Evolutionary conservation across 2,113 vertebrate genomes (phyloP).

Genomic region (Galemys pyrenaicus): DNA sequence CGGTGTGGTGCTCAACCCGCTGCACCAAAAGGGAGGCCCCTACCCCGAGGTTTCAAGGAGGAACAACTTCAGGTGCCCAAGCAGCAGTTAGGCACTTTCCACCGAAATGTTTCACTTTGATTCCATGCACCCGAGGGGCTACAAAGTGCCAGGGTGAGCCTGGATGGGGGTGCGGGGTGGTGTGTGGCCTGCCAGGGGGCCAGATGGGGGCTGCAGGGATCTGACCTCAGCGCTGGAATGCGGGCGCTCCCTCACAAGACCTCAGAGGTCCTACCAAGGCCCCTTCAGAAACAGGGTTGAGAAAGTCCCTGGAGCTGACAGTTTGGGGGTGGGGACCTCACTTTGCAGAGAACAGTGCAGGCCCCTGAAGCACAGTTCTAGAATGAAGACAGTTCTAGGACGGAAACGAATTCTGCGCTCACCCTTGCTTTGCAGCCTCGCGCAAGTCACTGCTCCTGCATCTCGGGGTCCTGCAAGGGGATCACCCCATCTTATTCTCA

Average conservation of each 20-base stretch:
- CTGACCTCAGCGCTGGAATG: neutral
- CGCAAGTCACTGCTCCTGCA: neutral
- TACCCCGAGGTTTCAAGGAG: neutral
- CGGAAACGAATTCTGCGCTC: neutral
- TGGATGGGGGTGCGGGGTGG: neutral
- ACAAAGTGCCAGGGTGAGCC: neutral
- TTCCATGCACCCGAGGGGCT: neutral
- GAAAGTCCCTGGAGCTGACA: neutral
- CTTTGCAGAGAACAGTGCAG: neutral
- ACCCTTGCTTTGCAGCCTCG: neutral
- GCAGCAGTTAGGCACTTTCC: neutral
- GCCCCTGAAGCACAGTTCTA: neutral
- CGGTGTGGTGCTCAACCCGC: too few relatives aligned
- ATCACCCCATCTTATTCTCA: neutral
- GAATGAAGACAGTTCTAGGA: fast-evolving
- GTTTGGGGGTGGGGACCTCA: neutral
- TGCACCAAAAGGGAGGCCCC: too few relatives aligned
- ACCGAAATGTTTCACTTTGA: neutral
- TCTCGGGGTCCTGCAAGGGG: neutral
- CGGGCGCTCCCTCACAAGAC: neutral
- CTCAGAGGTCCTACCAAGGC: neutral
- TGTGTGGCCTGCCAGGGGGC: too few relatives aligned
- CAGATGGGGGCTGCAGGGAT: neutral
- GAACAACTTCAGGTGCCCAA: neutral
- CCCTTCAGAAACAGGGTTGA: neutral